Evolutionary conservation across 2,113 vertebrate genomes (phyloP).

Genomic region (Tragelaphus scriptus): DNA sequence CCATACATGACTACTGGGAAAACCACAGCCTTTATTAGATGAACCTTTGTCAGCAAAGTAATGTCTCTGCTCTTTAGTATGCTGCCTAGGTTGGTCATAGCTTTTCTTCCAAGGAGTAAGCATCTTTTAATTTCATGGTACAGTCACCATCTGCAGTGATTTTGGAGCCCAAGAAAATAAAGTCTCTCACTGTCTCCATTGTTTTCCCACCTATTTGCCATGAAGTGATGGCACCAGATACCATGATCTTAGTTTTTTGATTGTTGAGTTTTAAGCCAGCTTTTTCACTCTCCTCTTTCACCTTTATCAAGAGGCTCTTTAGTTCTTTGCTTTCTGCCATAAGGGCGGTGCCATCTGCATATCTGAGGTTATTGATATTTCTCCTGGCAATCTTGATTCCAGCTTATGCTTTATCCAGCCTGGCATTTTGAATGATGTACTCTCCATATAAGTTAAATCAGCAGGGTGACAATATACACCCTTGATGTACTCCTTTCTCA

Average conservation of each 20-base stretch:
- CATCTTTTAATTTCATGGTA: neutral
- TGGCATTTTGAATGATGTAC: neutral
- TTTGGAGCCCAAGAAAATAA: neutral
- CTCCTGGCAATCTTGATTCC: neutral
- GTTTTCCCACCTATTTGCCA: neutral
- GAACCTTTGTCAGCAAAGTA: neutral
- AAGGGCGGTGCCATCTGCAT: neutral
- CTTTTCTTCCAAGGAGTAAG: neutral
- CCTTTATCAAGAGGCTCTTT: neutral
- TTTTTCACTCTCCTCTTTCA: neutral
- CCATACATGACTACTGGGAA: neutral
- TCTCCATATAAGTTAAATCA: neutral
- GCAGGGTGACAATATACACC: neutral
- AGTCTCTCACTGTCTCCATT: neutral
- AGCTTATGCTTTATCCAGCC: neutral
- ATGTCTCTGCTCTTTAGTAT: neutral
- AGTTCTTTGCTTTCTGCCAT: neutral
- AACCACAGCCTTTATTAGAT: neutral
- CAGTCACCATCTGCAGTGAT: neutral
- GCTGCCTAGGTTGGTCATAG: neutral
- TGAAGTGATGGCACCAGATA: neutral
- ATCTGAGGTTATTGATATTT: neutral
- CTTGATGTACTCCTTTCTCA: neutral
- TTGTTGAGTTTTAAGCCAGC: neutral
- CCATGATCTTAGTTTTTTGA: neutral